These are phyloP conservation scores for Idris sp. DNA, from an alignment of 1,140 invertebrate genomes.

Conservation along the genomic window DNA sequence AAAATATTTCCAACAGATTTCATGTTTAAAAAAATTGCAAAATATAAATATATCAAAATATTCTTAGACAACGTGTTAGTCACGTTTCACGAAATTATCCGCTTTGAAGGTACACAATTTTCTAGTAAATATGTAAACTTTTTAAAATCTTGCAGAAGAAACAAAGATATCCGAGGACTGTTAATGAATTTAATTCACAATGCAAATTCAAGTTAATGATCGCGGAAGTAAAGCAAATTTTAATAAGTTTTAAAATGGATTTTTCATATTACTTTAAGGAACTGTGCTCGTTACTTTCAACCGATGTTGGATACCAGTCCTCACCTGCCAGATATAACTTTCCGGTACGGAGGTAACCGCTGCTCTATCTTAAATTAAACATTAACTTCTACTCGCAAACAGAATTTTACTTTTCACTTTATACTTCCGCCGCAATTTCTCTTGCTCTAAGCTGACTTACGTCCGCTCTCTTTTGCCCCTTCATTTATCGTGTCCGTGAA, in stretches of 20 bases:
- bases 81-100: too few relatives aligned
- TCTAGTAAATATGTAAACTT: too few relatives aligned
- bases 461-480: slow-evolving; percentile 34
- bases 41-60: too few relatives aligned
- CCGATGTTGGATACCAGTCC: slow-evolving; percentile 55
- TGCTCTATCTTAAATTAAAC: slow-evolving; percentile 73
- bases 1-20: too few relatives aligned
- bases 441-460: slow-evolving; percentile 29
- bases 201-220: slow-evolving; percentile 29
- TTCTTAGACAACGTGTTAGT: too few relatives aligned
- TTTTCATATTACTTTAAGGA: slow-evolving; percentile 59
- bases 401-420: slow-evolving; percentile 71
- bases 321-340: slow-evolving; percentile 64
- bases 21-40: too few relatives aligned
- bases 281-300: slow-evolving; percentile 48
- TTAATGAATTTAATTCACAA: slow-evolving; percentile 13
- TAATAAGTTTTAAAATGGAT: slow-evolving; percentile 47
- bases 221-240: slow-evolving; percentile 27
- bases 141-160: too few relatives aligned
- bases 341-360: slow-evolving; percentile 44
- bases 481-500: slow-evolving; percentile 39
- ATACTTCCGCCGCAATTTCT: slow-evolving; percentile 60
- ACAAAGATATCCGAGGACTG: too few relatives aligned
- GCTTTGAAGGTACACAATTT: too few relatives aligned
- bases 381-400: slow-evolving; percentile 67